Conservation (phyloP, 2,797 vertebrate genomes). For the Malacoraja senta region DNA sequence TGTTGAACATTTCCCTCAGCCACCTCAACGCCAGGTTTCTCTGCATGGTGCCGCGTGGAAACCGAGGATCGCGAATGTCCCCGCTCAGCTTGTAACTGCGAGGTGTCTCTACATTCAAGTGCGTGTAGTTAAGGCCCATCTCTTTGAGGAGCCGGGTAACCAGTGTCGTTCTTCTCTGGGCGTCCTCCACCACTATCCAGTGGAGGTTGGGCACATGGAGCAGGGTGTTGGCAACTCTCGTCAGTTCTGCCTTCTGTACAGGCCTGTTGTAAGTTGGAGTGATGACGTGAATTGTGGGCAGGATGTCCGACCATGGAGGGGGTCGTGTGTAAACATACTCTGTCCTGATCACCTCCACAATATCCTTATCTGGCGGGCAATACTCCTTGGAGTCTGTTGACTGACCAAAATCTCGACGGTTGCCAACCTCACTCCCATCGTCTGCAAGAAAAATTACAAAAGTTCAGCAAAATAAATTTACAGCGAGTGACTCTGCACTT, state of each 20-base stretch:
- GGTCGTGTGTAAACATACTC: conserved; percentile 93
- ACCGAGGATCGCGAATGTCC: conserved; percentile 83
- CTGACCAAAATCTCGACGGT: conserved; percentile 67
- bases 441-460: conserved; percentile 59
- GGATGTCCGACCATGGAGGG: conserved; percentile 87
- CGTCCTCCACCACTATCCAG: conserved; percentile 96
- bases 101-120: conserved; percentile 93
- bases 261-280: conserved; percentile 94
- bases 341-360: conserved; percentile 95
- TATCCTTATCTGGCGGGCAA: conserved; percentile 90
- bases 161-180: conserved; percentile 76
- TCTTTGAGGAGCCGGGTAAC: conserved; percentile 82
- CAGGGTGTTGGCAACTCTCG: conserved; percentile 84
- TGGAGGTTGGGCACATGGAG: conserved; percentile 91
- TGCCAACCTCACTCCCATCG: conserved; percentile 67
- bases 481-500: no score
- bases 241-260: conserved; percentile 93
- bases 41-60: conserved; percentile 94
- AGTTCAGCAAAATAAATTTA: background rate
- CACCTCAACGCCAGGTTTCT: conserved; percentile 88
- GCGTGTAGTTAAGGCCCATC: conserved; percentile 91
- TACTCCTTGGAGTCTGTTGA: conserved; percentile 86
- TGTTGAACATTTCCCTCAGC: conserved; percentile 86
- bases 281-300: conserved; percentile 90
- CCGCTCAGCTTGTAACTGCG: conserved; percentile 91